Evolutionary conservation across 2,888 invertebrate species (phyloP), one percentile per base, ranked within the genome.

Genomic region (Aphodius sticticus): DNA sequence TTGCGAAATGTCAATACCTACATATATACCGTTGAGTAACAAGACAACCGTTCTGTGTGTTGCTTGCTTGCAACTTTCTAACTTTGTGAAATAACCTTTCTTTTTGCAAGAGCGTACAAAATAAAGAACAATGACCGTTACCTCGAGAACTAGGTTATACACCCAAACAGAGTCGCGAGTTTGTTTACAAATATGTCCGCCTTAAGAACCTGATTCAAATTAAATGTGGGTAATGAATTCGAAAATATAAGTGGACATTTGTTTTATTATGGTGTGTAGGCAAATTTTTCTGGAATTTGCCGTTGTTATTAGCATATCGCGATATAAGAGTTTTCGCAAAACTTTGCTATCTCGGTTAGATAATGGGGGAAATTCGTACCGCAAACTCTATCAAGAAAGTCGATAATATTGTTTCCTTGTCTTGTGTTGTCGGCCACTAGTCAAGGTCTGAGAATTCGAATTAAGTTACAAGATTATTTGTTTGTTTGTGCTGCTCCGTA

Each of bases 91-190:
- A 53, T 69, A 78, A 72, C 78, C 78, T 78, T 78, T 78, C 78
- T 78, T 78, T 78, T 78, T 71, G 71, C 35, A 36, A 78, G 36
- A 26, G 38, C 53, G 78, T 78, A 71, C 78, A 72, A 78, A 78
- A 71, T 78, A 70, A 35, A 36, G 78, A 71, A 72, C 78, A 78
- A 71, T 78, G 78, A 78, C 78, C 78, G 78, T 78, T 71, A 53
- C 53, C 71, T 70, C 70, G n/a, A n/a, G 35, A 78, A 71, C 38
- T 78, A 71, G 78, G 78, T 78, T 78, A 72, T 72, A 72, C 71
- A 71, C 36, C 70, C 70, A 72, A 76, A 76, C 76, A 76, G 53
- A 53, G 26, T 53, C 53, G 53, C 53, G 7, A 12, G 53, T 53
- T 53, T 53, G 53, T 53, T 53, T 53, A 53, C 53, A 53, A 53